phyloP scores from a whole-genome alignment of 2,797 vertebrate genomes.

The Mallotus villosus region DNA sequence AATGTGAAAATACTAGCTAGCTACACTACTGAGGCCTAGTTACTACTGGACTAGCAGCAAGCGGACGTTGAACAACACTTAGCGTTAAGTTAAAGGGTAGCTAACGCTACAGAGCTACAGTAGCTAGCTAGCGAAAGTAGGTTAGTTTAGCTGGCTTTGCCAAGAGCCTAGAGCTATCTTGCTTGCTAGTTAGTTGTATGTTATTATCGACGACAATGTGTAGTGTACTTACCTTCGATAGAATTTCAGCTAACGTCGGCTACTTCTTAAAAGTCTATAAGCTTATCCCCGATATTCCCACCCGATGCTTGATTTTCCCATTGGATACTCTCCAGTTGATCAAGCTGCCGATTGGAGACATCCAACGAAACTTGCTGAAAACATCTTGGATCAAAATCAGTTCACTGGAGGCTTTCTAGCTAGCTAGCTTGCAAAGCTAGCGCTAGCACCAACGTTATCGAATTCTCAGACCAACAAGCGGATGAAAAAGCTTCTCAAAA shows the following conservation, averaged over 20 bases:
- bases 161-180: background rate
- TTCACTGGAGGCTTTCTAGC: constrained; percentile 20
- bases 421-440: constrained; percentile 50
- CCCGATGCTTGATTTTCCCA: constrained; percentile 79
- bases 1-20: too few species aligned
- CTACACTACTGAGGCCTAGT: too few species aligned
- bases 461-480: constrained; percentile 60
- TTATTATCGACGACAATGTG: background rate
- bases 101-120: constrained; percentile 10
- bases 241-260: constrained; percentile 47
- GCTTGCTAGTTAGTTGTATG: background rate
- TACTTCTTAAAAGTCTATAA: constrained; percentile 43
- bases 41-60: too few species aligned
- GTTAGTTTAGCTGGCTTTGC: background rate
- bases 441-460: constrained; percentile 57
- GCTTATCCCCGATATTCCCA: constrained; percentile 68
- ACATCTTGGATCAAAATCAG: constrained; percentile 70
- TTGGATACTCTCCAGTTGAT: constrained; percentile 75
- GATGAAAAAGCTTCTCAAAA: constrained; percentile 67
- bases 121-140: constrained; percentile 12
- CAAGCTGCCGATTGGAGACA: constrained; percentile 67
- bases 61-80: too few species aligned
- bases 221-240: constrained; percentile 67
- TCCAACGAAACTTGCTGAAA: constrained; percentile 69
- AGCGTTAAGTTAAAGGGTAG: too few species aligned